Conservation (phyloP, 2,888 invertebrate genomes). For the Scrobipalpa costella region DNA sequence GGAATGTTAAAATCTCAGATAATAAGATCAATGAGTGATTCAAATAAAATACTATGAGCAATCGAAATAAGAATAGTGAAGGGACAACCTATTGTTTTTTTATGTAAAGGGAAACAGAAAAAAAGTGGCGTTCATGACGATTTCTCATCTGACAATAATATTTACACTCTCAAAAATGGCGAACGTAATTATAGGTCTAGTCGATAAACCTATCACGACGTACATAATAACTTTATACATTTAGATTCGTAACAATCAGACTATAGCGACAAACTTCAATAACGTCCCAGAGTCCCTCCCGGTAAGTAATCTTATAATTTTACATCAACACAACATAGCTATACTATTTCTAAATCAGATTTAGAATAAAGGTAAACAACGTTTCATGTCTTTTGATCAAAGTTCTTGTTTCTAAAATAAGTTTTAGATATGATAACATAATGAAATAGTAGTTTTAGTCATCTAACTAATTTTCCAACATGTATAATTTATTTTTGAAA, state of each 20-base stretch:
- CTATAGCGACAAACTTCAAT: slow-evolving; percentile 30
- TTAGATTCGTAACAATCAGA: slow-evolving; percentile 28
- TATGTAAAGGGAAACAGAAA: neutral
- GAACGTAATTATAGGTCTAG: neutral
- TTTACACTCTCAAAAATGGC: slow-evolving; percentile 3
- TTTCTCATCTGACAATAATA: neutral
- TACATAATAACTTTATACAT: slow-evolving; percentile 11
- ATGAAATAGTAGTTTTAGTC: too few relatives aligned
- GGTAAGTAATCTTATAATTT: neutral
- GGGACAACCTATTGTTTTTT: neutral
- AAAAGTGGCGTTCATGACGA: neutral
- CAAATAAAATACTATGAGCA: slow-evolving; percentile 13
- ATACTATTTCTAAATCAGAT: too few relatives aligned
- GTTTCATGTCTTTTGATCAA: too few relatives aligned
- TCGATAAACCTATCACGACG: slow-evolving; percentile 4
- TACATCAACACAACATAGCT: slow-evolving; percentile 4
- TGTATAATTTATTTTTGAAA: too few relatives aligned
- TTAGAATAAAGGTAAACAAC: too few relatives aligned
- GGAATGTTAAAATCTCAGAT: slow-evolving; percentile 45
- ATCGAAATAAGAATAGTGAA: neutral
- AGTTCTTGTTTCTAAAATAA: too few relatives aligned
- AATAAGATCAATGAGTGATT: slow-evolving; percentile 18
- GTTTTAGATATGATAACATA: too few relatives aligned
- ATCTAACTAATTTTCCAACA: too few relatives aligned
- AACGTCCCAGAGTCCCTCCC: slow-evolving; percentile 15